Base-by-base conservation (phyloP, 2,888 invertebrate genomes). In the Ectemnius lituratus region DNA sequence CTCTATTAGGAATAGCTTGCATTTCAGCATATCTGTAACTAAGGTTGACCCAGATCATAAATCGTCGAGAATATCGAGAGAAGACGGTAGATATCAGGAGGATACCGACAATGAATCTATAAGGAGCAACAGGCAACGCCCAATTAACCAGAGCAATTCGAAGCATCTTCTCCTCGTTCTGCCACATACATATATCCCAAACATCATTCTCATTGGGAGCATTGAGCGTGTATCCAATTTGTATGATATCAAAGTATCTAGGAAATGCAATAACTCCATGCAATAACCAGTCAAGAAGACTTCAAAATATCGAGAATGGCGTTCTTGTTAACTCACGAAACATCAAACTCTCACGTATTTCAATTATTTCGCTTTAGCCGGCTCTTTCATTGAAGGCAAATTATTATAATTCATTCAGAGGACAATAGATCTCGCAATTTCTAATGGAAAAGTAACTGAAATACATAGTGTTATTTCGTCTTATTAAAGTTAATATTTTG, bases 111-210 rank as follows among this genome's bases (percentile, higher is more conserved):
- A 79, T 68, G 68, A 67, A 67, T 64, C 62, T 63, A 68, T 65
- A 73, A 79, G 77, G 68, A 75, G 81, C 81, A 81, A 82, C 81
- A 81, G 81, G 81, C 81, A 82, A 73, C 66, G 73, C 47, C 64
- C 81, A 80, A 81, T 79, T 81, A 79, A 81, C 70, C 67, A 62
- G 57, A 76, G 79, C 77, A 82, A 81, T 80, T 81, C 79, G 80
- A 73, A 73, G 71, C 82, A 67, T 79, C 82, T 82, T 79, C 73
- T 45, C 49, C 59, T 20, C 3, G 23, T 3, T 23, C 23, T 2
- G 3, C 23, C 1, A 23, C 23, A 23, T 23, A 23, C 23, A 23
- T 23, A 23, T 23, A 23, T 2, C 23, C 23, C 23, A 49, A 74
- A 5, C 52, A 14, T 16, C 16, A n/a, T 16, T 13, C 16, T 16